Conservation (phyloP, 2,797 vertebrate species). For the Hemitrygon akajei region DNA sequence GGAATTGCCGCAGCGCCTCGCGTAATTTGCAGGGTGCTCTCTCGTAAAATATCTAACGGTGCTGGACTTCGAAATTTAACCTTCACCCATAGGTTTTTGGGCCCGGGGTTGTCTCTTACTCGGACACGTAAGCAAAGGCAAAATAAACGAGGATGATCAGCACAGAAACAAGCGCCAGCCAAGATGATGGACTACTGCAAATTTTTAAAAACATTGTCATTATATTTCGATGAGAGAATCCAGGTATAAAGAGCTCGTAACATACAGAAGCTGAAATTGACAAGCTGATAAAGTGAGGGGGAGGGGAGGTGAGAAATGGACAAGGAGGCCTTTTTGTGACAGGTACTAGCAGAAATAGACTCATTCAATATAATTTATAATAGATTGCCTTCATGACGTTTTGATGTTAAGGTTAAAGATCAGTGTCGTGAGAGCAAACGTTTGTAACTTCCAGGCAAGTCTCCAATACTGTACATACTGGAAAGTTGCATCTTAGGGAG, state of each 20-base stretch:
- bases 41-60: not conserved
- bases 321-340: not conserved
- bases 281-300: not conserved
- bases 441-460: not conserved
- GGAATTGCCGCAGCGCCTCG: not conserved
- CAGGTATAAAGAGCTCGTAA: not conserved
- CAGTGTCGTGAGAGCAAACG: not conserved
- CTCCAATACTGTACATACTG: not conserved
- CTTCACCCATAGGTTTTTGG: not conserved
- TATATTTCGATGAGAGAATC: not conserved
- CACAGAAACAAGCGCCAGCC: not conserved
- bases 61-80: not conserved
- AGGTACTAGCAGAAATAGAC: not conserved
- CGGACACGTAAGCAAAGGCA: too few relatives aligned
- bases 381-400: not conserved
- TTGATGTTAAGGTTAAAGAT: not conserved
- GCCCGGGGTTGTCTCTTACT: not conserved
- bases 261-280: not conserved
- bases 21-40: not conserved
- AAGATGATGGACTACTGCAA: not conserved
- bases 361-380: not conserved
- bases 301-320: not conserved
- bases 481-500: not conserved
- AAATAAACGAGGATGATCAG: not conserved
- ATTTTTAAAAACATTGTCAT: not conserved